phyloP scores from a whole-genome alignment of 2,888 invertebrate genomes.

The Leptopilina myrica region DNA sequence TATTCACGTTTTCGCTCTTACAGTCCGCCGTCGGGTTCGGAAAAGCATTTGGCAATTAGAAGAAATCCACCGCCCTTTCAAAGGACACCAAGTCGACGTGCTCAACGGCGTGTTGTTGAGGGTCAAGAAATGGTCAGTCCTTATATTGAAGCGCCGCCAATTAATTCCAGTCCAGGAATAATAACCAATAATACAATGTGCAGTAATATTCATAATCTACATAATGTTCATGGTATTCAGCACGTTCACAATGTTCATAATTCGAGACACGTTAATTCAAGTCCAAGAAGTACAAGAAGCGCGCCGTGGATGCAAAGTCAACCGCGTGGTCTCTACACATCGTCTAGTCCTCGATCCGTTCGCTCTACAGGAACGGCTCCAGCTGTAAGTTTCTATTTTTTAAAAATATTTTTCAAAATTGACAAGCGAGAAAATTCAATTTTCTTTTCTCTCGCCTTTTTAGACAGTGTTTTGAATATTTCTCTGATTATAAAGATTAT shows the following conservation, averaged over 20 bases:
- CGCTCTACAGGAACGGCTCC: conserved; percentile 82
- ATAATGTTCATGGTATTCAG: conserved; percentile 55
- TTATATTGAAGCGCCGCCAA: conserved; percentile 68
- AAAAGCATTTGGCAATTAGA: conserved; percentile 75
- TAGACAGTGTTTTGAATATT: too few relatives aligned
- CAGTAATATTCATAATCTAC: conserved; percentile 56
- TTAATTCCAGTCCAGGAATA: conserved; percentile 59
- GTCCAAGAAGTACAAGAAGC: conserved; percentile 89
- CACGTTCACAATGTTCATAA: conserved; percentile 42
- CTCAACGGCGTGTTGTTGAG: conserved; percentile 84
- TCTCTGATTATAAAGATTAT: too few relatives aligned
- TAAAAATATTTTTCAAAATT: too few relatives aligned
- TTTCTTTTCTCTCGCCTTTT: too few relatives aligned
- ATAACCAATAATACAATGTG: conserved; percentile 59
- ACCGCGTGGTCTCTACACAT: conserved; percentile 86
- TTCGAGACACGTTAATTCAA: conserved; percentile 66
- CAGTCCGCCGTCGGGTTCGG: conserved; percentile 70
- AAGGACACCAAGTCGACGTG: conserved; percentile 87
- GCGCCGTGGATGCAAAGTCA: conserved; percentile 88
- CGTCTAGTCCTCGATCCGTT: conserved; percentile 89
- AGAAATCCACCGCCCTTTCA: conserved; percentile 85
- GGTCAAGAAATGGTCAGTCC: conserved; percentile 77
- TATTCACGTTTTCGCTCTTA: conserved; percentile 75
- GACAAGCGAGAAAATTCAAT: too few relatives aligned
- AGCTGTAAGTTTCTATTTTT: conserved; percentile 64